A percentile compares a stretch with the other conserved stretches of the same genome.
Evolutionary conservation across 2,888 invertebrate genomes (phyloP).

Genomic region (Acleris holmiana): DNA sequence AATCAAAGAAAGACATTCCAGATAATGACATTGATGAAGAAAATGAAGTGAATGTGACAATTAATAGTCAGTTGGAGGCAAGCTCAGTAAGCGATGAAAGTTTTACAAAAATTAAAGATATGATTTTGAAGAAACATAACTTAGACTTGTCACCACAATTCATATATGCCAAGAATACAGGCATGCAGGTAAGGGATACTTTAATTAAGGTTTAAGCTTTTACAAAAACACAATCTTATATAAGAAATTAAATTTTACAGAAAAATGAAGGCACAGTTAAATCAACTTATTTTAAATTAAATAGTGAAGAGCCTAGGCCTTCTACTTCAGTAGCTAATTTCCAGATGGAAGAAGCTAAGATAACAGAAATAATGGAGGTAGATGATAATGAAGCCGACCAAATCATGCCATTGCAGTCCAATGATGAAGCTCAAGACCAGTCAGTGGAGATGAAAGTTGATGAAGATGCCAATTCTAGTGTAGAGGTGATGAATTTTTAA

Average conservation of each 20-base stretch:
- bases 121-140: slow-evolving; percentile 66
- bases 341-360: slow-evolving; percentile 19
- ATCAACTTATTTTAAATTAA: slow-evolving; percentile 64
- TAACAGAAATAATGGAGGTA: slow-evolving; percentile 23
- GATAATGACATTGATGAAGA: slow-evolving; percentile 38
- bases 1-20: slow-evolving; percentile 14
- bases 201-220: background rate
- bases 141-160: slow-evolving; percentile 71
- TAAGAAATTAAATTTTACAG: slow-evolving; percentile 45
- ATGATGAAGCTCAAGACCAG: slow-evolving; percentile 7
- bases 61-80: slow-evolving; percentile 52
- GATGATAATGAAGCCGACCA: slow-evolving; percentile 33
- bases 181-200: slow-evolving; percentile 46
- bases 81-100: slow-evolving; percentile 57
- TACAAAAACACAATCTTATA: background rate
- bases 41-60: slow-evolving; percentile 47
- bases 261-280: slow-evolving; percentile 54
- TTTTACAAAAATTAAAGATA: slow-evolving; percentile 60
- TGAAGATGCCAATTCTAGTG: slow-evolving; percentile 43
- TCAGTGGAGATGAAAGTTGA: slow-evolving; percentile 38
- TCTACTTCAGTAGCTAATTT: slow-evolving; percentile 17
- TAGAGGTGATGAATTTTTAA: slow-evolving; percentile 41
- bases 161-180: slow-evolving; percentile 62
- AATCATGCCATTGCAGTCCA: slow-evolving; percentile 5
- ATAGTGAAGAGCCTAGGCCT: slow-evolving; percentile 32